Conservation (phyloP, 37 sponge, comb jelly and placozoan species). For the Agelas oroides region DNA sequence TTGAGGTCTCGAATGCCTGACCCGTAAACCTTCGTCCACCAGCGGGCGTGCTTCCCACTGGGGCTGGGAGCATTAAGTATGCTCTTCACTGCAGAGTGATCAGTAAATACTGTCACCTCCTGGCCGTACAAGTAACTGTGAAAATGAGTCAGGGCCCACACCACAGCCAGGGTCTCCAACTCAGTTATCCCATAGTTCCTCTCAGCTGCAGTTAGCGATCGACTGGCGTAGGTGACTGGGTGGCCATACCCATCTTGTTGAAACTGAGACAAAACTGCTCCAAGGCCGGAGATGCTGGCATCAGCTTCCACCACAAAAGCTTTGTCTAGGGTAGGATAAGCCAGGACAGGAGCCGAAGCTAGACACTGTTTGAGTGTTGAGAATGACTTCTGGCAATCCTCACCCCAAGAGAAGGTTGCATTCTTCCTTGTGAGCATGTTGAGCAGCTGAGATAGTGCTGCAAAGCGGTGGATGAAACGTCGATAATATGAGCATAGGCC, state of each 20-base stretch:
- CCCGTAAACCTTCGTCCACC: slow-evolving; percentile 50
- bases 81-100: too few species aligned
- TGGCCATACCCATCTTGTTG: too few species aligned
- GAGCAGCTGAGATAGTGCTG: slow-evolving; percentile 8
- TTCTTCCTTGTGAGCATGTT: slow-evolving; percentile 20
- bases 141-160: too few species aligned
- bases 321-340: slow-evolving; percentile 1
- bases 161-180: too few species aligned
- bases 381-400: slow-evolving; percentile 33
- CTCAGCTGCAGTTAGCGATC: too few species aligned
- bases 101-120: too few species aligned
- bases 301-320: slow-evolving; percentile 14
- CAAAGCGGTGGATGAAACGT: slow-evolving; percentile 18
- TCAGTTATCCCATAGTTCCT: too few species aligned
- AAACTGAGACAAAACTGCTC: too few species aligned
- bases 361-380: neutral
- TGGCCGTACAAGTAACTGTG: too few species aligned
- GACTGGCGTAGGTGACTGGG: too few species aligned
- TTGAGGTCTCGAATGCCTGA: slow-evolving; percentile 1
- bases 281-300: neutral
- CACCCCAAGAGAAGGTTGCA: neutral
- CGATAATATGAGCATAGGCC: slow-evolving; percentile 38
- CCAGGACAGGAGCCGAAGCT: neutral
- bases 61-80: too few species aligned
- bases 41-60: slow-evolving; percentile 43